phyloP scores from a whole-genome alignment of 2,888 invertebrate species.

The Limnephilus rhombicus region DNA sequence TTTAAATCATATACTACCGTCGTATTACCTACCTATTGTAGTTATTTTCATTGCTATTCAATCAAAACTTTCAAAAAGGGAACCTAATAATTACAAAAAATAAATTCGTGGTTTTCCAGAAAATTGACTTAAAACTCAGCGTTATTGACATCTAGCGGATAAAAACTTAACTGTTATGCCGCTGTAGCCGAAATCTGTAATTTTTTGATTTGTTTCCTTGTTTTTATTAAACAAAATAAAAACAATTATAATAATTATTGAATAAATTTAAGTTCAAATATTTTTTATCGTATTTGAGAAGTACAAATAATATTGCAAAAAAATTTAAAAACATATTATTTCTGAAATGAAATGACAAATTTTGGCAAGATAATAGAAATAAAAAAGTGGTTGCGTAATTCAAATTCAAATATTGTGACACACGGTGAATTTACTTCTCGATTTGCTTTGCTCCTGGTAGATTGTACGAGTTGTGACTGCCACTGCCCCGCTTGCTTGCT shows the following conservation, averaged over 20 bases:
- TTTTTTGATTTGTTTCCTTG: background rate
- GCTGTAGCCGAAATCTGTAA: background rate
- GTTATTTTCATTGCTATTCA: too few species aligned
- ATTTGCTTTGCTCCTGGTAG: slow-evolving; percentile 51
- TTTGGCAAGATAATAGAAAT: background rate
- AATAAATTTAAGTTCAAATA: background rate
- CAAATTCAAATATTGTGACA: background rate
- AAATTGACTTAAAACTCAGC: background rate
- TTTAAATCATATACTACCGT: too few species aligned
- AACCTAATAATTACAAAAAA: too few species aligned
- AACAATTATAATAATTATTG: too few species aligned
- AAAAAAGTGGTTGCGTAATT: background rate
- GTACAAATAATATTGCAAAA: background rate
- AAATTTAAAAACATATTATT: background rate
- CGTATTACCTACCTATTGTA: too few species aligned
- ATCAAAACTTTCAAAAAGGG: too few species aligned
- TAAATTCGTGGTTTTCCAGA: too few species aligned
- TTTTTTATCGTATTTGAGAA: background rate
- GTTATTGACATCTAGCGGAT: background rate
- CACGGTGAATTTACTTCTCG: background rate
- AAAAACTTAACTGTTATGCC: background rate
- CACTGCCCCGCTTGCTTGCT: slow-evolving; percentile 32
- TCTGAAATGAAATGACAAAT: background rate
- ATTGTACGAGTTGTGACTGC: slow-evolving; percentile 55
- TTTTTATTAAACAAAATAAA: background rate